These are phyloP conservation scores for Scaptodrosophila lebanonensis DNA, from an alignment of 1,140 invertebrate genomes.

Conservation along the genomic window DNA sequence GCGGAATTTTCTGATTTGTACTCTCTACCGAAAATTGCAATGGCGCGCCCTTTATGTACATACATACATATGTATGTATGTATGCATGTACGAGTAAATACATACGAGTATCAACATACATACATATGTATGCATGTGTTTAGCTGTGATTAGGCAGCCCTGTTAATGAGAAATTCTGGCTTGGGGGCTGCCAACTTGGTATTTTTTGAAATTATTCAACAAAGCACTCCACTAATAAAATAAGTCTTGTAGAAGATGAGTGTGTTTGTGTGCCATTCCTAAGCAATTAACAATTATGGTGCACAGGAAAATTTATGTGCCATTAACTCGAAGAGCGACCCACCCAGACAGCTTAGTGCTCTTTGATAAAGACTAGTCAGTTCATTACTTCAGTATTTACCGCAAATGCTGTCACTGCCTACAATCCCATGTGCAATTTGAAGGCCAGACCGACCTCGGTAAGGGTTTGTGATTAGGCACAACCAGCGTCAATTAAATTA, in stretches of 20 bases:
- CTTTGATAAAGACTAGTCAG: conserved; percentile 42
- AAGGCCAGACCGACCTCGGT: conserved; percentile 27
- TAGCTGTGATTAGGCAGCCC: too few species aligned
- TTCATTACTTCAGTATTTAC: conserved; percentile 71
- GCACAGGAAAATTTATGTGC: conserved; percentile 63
- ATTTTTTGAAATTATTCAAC: too few species aligned
- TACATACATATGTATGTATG: too few species aligned
- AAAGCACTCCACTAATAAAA: too few species aligned
- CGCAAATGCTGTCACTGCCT: too few species aligned
- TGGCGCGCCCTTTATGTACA: too few species aligned
- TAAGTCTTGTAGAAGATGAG: not conserved
- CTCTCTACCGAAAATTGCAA: too few species aligned
- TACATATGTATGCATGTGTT: too few species aligned
- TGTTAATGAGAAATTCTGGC: conserved; percentile 32
- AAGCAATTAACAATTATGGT: conserved; percentile 71
- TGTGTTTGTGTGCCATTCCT: conserved; percentile 37
- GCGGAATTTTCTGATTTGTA: too few species aligned
- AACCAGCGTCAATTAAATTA: conserved; percentile 66
- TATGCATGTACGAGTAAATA: too few species aligned
- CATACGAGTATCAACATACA: too few species aligned
- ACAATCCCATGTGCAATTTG: too few species aligned
- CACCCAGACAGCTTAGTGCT: conserved; percentile 1
- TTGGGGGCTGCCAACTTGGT: conserved; percentile 15
- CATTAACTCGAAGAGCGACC: conserved; percentile 64
- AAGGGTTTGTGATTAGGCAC: conserved; percentile 69